Evolutionary conservation across 2,888 invertebrate species (phyloP).

Genomic region (Glyphotaelius pellucidus): DNA sequence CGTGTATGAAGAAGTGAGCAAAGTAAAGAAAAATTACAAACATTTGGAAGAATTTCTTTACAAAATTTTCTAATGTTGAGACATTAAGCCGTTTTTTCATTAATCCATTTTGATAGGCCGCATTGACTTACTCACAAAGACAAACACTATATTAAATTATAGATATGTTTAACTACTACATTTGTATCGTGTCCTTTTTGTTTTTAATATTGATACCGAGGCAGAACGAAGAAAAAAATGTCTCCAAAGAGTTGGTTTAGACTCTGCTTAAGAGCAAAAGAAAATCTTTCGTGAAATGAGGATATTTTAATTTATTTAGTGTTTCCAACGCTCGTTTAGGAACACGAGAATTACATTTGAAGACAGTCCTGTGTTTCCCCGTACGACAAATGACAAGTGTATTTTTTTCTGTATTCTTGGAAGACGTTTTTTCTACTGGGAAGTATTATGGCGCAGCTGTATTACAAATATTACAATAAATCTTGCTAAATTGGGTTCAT

Average conservation of each 20-base stretch:
- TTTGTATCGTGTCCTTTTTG: background rate
- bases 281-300: background rate
- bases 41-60: no score
- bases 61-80: no score
- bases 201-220: background rate
- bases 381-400: constrained; percentile 27
- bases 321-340: background rate
- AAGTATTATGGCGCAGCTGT: constrained; percentile 18
- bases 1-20: no score
- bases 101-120: background rate
- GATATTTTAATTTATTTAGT: background rate
- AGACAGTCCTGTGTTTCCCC: constrained; percentile 31
- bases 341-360: constrained; percentile 24
- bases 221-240: background rate
- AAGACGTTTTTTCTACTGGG: background rate
- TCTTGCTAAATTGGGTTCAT: constrained; percentile 6
- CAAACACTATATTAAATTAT: background rate
- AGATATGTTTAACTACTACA: background rate
- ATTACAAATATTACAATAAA: constrained; percentile 23
- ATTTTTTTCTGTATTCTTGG: background rate
- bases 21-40: no score
- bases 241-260: background rate
- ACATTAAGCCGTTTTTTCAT: no score
- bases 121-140: background rate
- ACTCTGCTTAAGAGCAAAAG: background rate